Evolutionary conservation across 1,140 invertebrate genomes (phyloP), one percentile per base, ranked within the genome.

Genomic region (Sipha flava): DNA sequence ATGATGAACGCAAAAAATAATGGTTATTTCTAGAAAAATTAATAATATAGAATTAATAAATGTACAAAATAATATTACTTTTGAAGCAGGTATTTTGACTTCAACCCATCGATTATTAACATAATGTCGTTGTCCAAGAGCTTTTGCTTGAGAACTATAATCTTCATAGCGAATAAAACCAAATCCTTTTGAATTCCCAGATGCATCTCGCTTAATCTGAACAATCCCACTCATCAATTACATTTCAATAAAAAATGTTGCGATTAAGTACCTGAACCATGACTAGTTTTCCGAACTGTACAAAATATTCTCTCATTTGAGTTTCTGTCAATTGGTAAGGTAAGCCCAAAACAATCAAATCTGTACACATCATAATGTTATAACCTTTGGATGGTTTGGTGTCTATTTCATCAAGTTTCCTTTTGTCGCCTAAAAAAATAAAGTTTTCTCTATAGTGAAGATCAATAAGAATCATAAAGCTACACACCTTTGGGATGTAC

Each of bases 271-370:
- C 93, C 87, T 98, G 95, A 81, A 94, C 94, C 93, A 99, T 98
- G 77, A 97, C 87, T 82, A 99, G 94, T 88, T 98, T 95, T 40
- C 98, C 98, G 87, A 93, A 98, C 79, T 94, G 91, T 85, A 95
- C 94, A 88, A 98, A 99, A 87, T 98, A 98, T 83, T 95, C 94
- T 75, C 94, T 89, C 59, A 99, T 88, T 85, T 95, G 94, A 85
- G 97, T 95, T 86, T 99, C 97, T 4, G 94, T 95, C 3, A 97
- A 98, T 87, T 98, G 97, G 92, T 96, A 98, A 79, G 95, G 96
- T 82, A 99, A 89, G 31, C 98, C 98, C 81, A 99, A 89, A 1
- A 99, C 96, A 86, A 99, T 98, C 81, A 99, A 89, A 87, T 99
- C 97, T 81, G 95, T 97, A 87, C 96, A 98, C 82, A 93, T 89